A percentile compares a stretch with the other conserved stretches of the same genome.
Evolutionary conservation across 1,140 invertebrate genomes (phyloP).

Genomic region (Conus betulinus): DNA sequence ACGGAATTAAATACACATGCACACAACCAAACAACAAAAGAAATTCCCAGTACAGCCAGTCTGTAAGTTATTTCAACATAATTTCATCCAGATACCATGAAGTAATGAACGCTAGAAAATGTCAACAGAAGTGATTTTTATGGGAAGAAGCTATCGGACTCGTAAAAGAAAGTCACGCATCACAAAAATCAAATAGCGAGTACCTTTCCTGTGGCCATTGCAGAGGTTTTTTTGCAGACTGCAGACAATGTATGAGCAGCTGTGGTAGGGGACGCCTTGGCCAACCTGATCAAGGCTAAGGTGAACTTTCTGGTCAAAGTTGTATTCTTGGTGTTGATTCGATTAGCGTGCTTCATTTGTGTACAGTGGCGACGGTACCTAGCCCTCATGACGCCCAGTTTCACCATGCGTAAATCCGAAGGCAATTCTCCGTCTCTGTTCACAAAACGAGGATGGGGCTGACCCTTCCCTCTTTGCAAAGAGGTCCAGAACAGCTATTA

Average conservation of each 20-base stretch:
- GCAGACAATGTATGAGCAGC: slow-evolving; percentile 59
- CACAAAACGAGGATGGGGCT: background rate
- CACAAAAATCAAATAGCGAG: background rate
- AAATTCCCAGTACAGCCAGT: no score
- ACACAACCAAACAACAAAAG: no score
- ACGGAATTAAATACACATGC: no score
- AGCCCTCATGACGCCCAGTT: slow-evolving; percentile 63
- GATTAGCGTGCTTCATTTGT: slow-evolving; percentile 59
- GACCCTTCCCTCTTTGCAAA: no score
- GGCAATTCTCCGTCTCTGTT: slow-evolving; percentile 55
- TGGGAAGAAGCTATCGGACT: no score
- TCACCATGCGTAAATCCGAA: slow-evolving; percentile 62
- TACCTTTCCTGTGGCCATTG: slow-evolving; percentile 23
- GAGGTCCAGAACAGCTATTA: no score
- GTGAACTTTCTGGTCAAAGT: slow-evolving; percentile 48
- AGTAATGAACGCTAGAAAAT: no score
- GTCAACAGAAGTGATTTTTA: no score
- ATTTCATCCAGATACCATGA: no score
- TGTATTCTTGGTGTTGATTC: slow-evolving; percentile 48
- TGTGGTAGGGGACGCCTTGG: slow-evolving; percentile 48
- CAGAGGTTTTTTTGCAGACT: slow-evolving; percentile 40
- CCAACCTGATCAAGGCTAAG: slow-evolving; percentile 56
- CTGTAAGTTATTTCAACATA: no score
- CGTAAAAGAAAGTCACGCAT: no score
- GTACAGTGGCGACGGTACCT: slow-evolving; percentile 66